Base-by-base conservation (phyloP, 1,140 invertebrate genomes). In the Dendrolimus kikuchii region DNA sequence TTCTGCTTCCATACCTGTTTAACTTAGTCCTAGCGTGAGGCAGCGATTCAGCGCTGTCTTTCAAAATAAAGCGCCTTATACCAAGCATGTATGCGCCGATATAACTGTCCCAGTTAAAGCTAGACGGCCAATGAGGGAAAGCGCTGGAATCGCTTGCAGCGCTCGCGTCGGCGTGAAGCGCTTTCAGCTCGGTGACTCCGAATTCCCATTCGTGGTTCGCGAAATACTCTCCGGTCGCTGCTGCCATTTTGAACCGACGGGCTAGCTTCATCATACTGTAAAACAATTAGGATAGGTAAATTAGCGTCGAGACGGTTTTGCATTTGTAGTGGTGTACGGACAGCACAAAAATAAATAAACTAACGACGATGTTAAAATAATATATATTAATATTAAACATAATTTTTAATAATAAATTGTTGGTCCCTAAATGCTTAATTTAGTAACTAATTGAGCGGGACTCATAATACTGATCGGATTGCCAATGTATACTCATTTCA, bases 191-290 rank as follows among this genome's bases (percentile, higher is more conserved):
- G 2, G 91, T 86, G 36, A 91, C 91, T 8, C 90, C 88, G 71
- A 98, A 99, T 43, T 92, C 88, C 95, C 96, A 99, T 68, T 98
- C 93, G 66, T 94, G 91, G 5, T 93, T 91, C 0, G 95, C 94
- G 71, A 98, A 99, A 76, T 94, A 98, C 74, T 95, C 92, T 0
- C 96, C 92, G 0, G 92, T 93, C 10, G 91, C 88, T 0, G 93
- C 92, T 0, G 95, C 93, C 66, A 92, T 91, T 66, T 94, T 91
- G 56, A 97, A 92, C 58, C 94, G 93, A 43, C 92, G 91, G 36
- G 94, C 93, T 8, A 97, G 90, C 76, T 94, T 94, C 67, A 97
- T 90, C 91, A 97, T 95, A 64, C 95, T 96, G 68, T 43, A 83
- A 86, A 46, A 42, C 9, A 23, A 23, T n/a, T 40, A 62, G n/a